Evolutionary conservation across 2,888 invertebrate species (phyloP).

Genomic region (Tortricodes alternella): DNA sequence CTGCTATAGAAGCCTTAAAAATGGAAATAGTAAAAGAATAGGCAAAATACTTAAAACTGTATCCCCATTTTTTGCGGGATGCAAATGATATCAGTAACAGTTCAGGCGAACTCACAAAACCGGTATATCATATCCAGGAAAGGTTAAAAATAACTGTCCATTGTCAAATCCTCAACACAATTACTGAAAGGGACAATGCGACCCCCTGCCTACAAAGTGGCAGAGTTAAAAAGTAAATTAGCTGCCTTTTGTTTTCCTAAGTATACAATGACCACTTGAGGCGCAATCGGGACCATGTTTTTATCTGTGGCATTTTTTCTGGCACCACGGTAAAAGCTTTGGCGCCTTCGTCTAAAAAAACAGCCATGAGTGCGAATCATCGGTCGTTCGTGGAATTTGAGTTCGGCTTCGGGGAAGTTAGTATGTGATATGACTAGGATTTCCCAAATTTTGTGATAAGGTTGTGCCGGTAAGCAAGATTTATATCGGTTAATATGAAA

Average conservation of each 20-base stretch:
- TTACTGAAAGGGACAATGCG: not conserved
- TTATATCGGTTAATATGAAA: too few relatives aligned
- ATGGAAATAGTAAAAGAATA: not conserved
- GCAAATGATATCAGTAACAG: not conserved
- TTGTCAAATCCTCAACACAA: not conserved
- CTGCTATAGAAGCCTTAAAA: not conserved
- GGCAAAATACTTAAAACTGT: not conserved
- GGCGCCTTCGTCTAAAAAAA: slow-evolving; percentile 72
- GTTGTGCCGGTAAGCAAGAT: too few relatives aligned
- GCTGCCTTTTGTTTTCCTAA: slow-evolving; percentile 69
- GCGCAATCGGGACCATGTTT: slow-evolving; percentile 39
- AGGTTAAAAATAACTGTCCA: slow-evolving; percentile 44
- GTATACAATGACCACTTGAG: slow-evolving; percentile 61
- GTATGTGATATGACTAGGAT: slow-evolving; percentile 43
- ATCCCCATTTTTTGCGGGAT: not conserved
- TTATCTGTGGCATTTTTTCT: slow-evolving; percentile 56
- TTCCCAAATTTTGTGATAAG: slow-evolving; percentile 29
- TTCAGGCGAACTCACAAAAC: not conserved
- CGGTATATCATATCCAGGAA: slow-evolving; percentile 3
- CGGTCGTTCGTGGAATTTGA: slow-evolving; percentile 60
- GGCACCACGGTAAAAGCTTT: slow-evolving; percentile 67
- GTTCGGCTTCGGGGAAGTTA: slow-evolving; percentile 59
- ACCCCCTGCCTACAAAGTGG: slow-evolving; percentile 47
- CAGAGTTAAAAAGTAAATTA: slow-evolving; percentile 45
- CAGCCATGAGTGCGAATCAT: slow-evolving; percentile 68